Evolutionary conservation across 2,888 invertebrate species (phyloP).

Genomic region (Pyralis farinalis): DNA sequence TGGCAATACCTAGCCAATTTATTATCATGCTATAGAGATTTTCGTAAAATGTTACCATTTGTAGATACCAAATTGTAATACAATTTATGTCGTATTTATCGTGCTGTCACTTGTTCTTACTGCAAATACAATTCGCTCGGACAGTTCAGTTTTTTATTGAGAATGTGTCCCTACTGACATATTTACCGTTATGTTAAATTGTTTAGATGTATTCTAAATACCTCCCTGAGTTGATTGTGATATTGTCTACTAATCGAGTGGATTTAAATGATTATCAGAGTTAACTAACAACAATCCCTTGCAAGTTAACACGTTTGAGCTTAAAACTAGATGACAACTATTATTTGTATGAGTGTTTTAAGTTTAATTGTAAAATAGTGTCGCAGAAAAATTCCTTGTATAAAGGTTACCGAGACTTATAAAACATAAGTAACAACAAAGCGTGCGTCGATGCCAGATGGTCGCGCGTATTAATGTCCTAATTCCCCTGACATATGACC

Average conservation of each 20-base stretch:
- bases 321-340: background rate
- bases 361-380: background rate
- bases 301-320: constrained; percentile 6
- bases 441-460: constrained; percentile 51
- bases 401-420: background rate
- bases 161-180: constrained; percentile 24
- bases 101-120: constrained; percentile 3
- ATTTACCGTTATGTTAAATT: constrained; percentile 2
- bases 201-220: background rate
- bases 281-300: constrained; percentile 5
- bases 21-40: no score
- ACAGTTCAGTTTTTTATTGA: background rate
- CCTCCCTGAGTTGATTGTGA: background rate
- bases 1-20: background rate
- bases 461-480: constrained; percentile 51
- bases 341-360: background rate
- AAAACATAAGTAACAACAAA: constrained; percentile 14
- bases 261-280: constrained; percentile 1
- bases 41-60: no score
- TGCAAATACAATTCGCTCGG: background rate
- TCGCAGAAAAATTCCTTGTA: background rate
- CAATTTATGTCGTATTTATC: background rate
- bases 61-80: background rate
- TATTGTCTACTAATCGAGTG: constrained; percentile 8
- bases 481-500: constrained; percentile 76